phyloP scores from a whole-genome alignment of 2,797 vertebrate species.

The Acanthopagrus latus region DNA sequence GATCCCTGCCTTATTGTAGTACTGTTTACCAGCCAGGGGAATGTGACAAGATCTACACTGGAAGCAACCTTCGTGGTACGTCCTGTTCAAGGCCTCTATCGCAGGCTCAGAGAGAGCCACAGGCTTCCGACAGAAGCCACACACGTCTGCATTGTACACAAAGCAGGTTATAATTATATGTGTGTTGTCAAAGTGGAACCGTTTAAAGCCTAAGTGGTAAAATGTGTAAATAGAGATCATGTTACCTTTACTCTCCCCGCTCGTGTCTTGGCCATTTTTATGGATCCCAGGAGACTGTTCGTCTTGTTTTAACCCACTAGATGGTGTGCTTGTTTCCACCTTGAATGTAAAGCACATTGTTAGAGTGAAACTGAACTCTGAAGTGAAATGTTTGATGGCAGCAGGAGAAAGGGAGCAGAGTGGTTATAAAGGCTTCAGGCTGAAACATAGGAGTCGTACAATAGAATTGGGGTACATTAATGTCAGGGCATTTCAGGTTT shows the following conservation, averaged over 20 bases:
- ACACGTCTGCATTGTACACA: slow-evolving; percentile 86
- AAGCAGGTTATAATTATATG: slow-evolving; percentile 11
- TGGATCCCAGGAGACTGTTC: slow-evolving; percentile 41
- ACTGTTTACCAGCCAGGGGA: slow-evolving; percentile 90
- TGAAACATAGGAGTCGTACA: not conserved
- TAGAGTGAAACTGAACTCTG: slow-evolving; percentile 9
- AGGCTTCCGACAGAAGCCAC: slow-evolving; percentile 94
- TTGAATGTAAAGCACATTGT: slow-evolving; percentile 41
- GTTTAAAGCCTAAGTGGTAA: slow-evolving; percentile 3
- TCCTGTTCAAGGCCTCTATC: slow-evolving; percentile 91
- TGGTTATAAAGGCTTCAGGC: not conserved
- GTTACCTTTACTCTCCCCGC: slow-evolving; percentile 74
- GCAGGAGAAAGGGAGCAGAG: not conserved
- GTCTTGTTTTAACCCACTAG: slow-evolving; percentile 71
- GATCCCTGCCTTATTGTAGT: slow-evolving; percentile 92
- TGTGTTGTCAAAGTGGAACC: not conserved
- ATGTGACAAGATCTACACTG: slow-evolving; percentile 90
- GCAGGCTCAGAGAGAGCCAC: slow-evolving; percentile 83
- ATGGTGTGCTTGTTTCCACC: slow-evolving; percentile 67
- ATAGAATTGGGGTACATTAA: not conserved
- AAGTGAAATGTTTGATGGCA: slow-evolving; percentile 5
- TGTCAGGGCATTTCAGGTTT: not conserved
- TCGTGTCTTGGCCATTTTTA: slow-evolving; percentile 53
- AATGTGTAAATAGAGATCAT: slow-evolving; percentile 29
- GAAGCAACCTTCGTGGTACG: slow-evolving; percentile 93